phyloP scores from a whole-genome alignment of 2,113 vertebrate genomes.

The Mobula hypostoma region DNA sequence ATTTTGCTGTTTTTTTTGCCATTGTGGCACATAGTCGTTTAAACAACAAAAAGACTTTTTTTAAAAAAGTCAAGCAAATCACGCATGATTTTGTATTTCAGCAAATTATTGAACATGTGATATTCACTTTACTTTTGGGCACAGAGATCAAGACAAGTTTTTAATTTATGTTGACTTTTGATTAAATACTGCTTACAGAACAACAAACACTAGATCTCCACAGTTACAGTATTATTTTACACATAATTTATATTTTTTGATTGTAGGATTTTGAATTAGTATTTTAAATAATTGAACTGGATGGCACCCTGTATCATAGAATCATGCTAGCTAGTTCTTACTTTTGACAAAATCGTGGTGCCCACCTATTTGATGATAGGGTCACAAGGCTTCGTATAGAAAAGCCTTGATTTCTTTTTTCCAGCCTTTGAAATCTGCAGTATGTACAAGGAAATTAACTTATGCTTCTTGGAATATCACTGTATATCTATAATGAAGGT shows the following conservation, averaged over 20 bases:
- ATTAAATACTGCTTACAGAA: constrained; percentile 46
- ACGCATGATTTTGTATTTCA: constrained; percentile 29
- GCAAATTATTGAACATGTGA: neutral
- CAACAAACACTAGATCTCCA: constrained; percentile 52
- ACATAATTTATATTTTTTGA: constrained; percentile 57
- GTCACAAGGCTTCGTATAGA: constrained; percentile 15
- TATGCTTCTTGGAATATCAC: constrained; percentile 53
- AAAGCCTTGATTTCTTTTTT: constrained; percentile 21
- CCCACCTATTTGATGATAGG: constrained; percentile 15
- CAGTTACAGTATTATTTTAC: constrained; percentile 70
- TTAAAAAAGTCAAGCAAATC: neutral
- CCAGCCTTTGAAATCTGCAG: constrained; percentile 54
- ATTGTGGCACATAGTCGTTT: neutral
- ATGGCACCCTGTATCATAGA: constrained; percentile 54
- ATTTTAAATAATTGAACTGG: constrained; percentile 59
- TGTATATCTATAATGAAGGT: constrained; percentile 59
- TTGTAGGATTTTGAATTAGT: constrained; percentile 46
- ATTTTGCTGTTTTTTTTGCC: neutral
- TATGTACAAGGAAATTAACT: constrained; percentile 49
- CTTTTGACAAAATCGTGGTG: constrained; percentile 18
- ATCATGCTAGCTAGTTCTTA: constrained; percentile 49
- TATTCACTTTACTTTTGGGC: constrained; percentile 18
- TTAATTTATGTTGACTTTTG: constrained; percentile 20
- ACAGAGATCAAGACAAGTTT: neutral
- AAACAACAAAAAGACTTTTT: constrained; percentile 21